Evolutionary conservation across 1,140 invertebrate species (phyloP).

Genomic region (Cydia fagiglandana): DNA sequence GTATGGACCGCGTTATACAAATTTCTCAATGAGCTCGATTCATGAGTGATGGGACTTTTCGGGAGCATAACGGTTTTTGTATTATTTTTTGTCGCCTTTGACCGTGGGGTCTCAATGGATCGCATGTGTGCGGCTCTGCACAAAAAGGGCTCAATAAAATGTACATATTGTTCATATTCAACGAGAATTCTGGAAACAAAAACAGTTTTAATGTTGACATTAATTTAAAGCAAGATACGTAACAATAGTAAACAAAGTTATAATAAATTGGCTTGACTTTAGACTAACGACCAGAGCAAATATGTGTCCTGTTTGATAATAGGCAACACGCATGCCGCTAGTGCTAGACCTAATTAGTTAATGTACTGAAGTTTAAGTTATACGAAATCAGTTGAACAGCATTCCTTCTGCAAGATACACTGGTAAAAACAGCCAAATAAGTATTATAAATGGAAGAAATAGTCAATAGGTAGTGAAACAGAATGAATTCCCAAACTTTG

Average conservation of each 20-base stretch:
- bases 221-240: not conserved
- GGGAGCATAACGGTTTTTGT: conserved; percentile 77
- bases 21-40: conserved; percentile 73
- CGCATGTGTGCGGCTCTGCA: conserved; percentile 58
- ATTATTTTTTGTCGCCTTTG: conserved; percentile 75
- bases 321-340: not conserved
- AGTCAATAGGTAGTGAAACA: too few species aligned
- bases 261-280: not conserved
- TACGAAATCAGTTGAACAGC: not conserved
- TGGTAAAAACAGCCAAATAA: too few species aligned
- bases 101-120: conserved; percentile 75
- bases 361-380: not conserved
- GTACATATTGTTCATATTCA: not conserved
- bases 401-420: too few species aligned
- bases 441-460: too few species aligned
- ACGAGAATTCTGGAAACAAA: not conserved
- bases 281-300: not conserved
- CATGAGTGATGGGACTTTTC: conserved; percentile 75
- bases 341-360: not conserved
- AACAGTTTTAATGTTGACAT: not conserved
- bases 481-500: too few species aligned
- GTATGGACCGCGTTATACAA: conserved; percentile 35
- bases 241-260: not conserved
- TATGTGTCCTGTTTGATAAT: not conserved
- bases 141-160: conserved; percentile 47